These are phyloP conservation scores for Pleuronectes platessa DNA, from an alignment of 2,113 vertebrate genomes.

Conservation along the genomic window DNA sequence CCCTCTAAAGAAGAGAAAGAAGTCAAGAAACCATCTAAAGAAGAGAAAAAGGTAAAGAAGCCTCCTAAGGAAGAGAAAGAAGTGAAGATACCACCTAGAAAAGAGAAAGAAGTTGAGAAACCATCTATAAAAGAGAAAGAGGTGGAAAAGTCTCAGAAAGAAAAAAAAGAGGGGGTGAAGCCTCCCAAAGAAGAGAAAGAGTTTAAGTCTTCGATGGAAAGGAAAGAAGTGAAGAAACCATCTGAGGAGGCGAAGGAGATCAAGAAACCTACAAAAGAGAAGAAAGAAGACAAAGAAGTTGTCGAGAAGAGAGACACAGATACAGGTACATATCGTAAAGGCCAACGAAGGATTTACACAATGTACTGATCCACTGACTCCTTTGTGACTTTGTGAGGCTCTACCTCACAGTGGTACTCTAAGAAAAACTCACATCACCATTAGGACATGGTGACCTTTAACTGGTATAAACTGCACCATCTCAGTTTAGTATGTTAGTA, in stretches of 20 bases:
- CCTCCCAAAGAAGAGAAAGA: constrained; percentile 13
- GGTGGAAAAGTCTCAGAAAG: too few species aligned
- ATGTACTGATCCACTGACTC: background rate
- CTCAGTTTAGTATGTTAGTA: too few species aligned
- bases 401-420: background rate
- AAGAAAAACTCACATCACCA: background rate
- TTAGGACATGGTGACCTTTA: too few species aligned
- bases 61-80: too few species aligned
- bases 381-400: background rate
- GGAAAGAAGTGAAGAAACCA: constrained; percentile 5
- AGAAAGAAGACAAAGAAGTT: constrained; percentile 39
- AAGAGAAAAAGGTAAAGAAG: too few species aligned
- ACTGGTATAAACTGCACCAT: too few species aligned
- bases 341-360: background rate
- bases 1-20: too few species aligned
- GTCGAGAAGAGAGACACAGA: constrained; percentile 24
- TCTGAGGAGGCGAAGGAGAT: background rate
- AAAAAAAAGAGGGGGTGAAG: background rate
- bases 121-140: too few species aligned
- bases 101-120: too few species aligned
- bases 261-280: background rate
- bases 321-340: constrained; percentile 28
- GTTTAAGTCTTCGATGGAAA: background rate
- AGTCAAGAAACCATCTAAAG: too few species aligned
- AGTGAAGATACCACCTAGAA: too few species aligned